These are phyloP conservation scores for Aleiodes leptofemur DNA, from an alignment of 2,888 invertebrate genomes.

Conservation along the genomic window DNA sequence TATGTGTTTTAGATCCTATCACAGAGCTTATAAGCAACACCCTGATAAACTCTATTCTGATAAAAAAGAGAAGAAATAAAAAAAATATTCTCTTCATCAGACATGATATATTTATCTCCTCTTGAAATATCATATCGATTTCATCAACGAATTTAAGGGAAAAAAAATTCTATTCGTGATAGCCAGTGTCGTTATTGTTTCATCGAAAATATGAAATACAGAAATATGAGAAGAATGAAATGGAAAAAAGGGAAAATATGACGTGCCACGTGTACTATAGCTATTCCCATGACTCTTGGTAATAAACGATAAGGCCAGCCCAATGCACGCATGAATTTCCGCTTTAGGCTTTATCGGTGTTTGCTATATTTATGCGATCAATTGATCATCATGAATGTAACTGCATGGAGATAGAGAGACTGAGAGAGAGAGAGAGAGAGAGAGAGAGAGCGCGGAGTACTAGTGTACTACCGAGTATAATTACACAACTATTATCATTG, in stretches of 20 bases:
- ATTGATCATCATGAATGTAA: conserved; percentile 30
- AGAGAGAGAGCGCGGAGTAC: not conserved
- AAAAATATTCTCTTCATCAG: too few relatives aligned
- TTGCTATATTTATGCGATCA: conserved; percentile 29
- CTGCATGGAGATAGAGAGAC: not conserved
- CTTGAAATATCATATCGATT: too few relatives aligned
- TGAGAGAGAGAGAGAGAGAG: too few relatives aligned
- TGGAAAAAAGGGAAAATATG: conserved; percentile 1
- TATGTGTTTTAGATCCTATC: conserved; percentile 11
- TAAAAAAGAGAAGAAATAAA: not conserved
- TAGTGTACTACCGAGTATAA: conserved; percentile 6
- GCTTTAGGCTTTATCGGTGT: conserved; percentile 25
- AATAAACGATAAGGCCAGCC: conserved; percentile 23
- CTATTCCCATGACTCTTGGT: conserved; percentile 18
- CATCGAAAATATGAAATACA: not conserved
- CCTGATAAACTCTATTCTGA: not conserved
- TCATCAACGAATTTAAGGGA: too few relatives aligned
- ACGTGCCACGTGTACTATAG: conserved; percentile 4
- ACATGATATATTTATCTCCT: too few relatives aligned
- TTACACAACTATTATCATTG: conserved; percentile 1
- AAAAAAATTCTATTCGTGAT: too few relatives aligned
- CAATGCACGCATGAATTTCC: conserved; percentile 31
- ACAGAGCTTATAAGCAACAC: conserved; percentile 9
- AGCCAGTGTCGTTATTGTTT: not conserved
- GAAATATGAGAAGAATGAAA: not conserved